Base-by-base conservation (phyloP, 2,888 invertebrate species). In the Cheilosia vulpina region DNA sequence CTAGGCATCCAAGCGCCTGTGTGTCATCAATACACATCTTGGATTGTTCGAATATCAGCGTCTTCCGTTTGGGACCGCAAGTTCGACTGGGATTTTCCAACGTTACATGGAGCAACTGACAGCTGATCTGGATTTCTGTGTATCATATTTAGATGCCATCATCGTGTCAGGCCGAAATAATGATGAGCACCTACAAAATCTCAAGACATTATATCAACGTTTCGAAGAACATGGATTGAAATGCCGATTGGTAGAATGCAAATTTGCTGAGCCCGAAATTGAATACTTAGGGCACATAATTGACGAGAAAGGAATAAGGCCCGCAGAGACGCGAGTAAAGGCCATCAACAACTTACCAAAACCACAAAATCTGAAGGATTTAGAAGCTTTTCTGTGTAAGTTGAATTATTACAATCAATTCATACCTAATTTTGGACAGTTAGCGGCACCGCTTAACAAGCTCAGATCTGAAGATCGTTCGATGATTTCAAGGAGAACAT, bases 211-310 rank as follows among this genome's bases (percentile, higher is more conserved):
- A 24, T 58, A 27, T 27, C 50, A 69, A 41, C 78, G 17, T 21
- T 88, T 17, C 76, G 80, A 34, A 34, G 34, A 50, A 13, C 63
- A 50, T n/a, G 63, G 63, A 9, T 47, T 63, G 19, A 63, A 34
- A n/a, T 57, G 88, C 0, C 87, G 88, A 17, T 69, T 87, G 19
- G 68, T 73, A 27, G 89, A 89, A 65, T 89, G 88, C 50, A 60
- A 80, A 15, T 89, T 89, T 68, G 76, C 89, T 15, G 55, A 88
- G 66, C 50, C 75, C 15, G 34, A 87, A 19, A 62, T 89, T 17
- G 87, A 88, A 21, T 89, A 87, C 72, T 75, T 90, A 17, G 89
- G 89, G 0, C 87, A 88, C 53, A 87, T 88, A n/a, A 87, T 90
- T 17, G 68, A 76, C n/a, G 66, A 82, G 7, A 80, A 78, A 11